phyloP scores from a whole-genome alignment of 1,140 invertebrate species.

The Wiebesia pumilae region DNA sequence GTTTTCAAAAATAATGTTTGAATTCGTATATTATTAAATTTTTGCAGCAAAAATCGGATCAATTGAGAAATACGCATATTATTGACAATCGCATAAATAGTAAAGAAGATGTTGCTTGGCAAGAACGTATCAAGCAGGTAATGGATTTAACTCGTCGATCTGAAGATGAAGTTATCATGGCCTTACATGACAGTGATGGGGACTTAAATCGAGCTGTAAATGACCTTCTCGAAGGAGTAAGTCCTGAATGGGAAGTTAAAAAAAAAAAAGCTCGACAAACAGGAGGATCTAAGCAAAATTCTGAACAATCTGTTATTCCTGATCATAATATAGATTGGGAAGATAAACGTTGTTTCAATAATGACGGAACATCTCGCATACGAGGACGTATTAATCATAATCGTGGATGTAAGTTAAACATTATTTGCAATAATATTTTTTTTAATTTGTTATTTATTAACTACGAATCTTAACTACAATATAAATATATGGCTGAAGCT shows the following conservation, averaged over 20 bases:
- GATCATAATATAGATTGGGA: slow-evolving; percentile 75
- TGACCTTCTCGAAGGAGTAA: slow-evolving; percentile 83
- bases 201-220: slow-evolving; percentile 85
- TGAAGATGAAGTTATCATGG: slow-evolving; percentile 88
- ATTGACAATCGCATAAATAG: slow-evolving; percentile 78
- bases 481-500: neutral
- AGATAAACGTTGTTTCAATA: slow-evolving; percentile 70
- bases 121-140: slow-evolving; percentile 85
- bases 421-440: neutral
- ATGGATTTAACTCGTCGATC: slow-evolving; percentile 87
- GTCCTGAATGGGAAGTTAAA: slow-evolving; percentile 79
- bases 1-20: too few relatives aligned
- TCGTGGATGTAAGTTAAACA: slow-evolving; percentile 71
- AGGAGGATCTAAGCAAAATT: slow-evolving; percentile 71
- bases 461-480: neutral
- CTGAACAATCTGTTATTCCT: slow-evolving; percentile 64
- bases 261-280: slow-evolving; percentile 88
- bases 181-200: slow-evolving; percentile 87
- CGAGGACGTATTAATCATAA: slow-evolving; percentile 73
- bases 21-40: too few relatives aligned
- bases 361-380: slow-evolving; percentile 73
- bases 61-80: slow-evolving; percentile 81
- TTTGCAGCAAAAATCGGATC: slow-evolving; percentile 62
- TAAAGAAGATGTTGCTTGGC: slow-evolving; percentile 80
- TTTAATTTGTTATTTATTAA: too few relatives aligned